A percentile compares a stretch with the other conserved stretches of the same genome.
Conservation (phyloP, 1,140 invertebrate genomes). For the Colletes latitarsis region DNA sequence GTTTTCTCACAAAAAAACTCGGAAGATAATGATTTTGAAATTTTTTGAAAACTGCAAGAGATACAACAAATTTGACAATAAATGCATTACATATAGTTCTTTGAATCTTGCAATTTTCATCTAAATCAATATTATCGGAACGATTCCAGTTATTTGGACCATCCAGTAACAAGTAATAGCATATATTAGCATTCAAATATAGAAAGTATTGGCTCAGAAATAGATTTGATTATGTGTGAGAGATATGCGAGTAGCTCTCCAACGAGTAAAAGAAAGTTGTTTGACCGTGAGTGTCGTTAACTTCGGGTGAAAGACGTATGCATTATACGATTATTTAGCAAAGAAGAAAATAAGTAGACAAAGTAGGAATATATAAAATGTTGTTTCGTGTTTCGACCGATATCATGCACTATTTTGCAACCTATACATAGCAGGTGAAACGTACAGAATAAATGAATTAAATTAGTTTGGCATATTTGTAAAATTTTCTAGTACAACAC, state of each 20-base stretch:
- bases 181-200: neutral
- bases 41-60: neutral
- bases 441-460: neutral
- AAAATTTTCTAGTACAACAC: neutral
- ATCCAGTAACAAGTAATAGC: neutral
- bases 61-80: neutral
- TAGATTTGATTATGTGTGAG: conserved; percentile 12
- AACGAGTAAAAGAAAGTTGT: neutral
- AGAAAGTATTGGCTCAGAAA: conserved; percentile 10
- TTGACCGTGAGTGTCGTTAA: neutral
- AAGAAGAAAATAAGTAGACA: neutral
- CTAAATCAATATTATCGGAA: neutral
- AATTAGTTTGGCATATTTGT: neutral
- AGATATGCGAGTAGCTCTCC: neutral
- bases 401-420: neutral
- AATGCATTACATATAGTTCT: neutral
- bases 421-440: neutral
- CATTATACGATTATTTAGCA: neutral
- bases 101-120: neutral
- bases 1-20: too few relatives aligned
- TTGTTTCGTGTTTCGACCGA: neutral
- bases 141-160: conserved; percentile 4
- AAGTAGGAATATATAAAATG: conserved; percentile 8
- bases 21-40: neutral
- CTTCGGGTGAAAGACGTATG: neutral